These are phyloP conservation scores for Thryonomys swinderianus DNA, from an alignment of 2,113 vertebrate genomes.

Conservation along the genomic window DNA sequence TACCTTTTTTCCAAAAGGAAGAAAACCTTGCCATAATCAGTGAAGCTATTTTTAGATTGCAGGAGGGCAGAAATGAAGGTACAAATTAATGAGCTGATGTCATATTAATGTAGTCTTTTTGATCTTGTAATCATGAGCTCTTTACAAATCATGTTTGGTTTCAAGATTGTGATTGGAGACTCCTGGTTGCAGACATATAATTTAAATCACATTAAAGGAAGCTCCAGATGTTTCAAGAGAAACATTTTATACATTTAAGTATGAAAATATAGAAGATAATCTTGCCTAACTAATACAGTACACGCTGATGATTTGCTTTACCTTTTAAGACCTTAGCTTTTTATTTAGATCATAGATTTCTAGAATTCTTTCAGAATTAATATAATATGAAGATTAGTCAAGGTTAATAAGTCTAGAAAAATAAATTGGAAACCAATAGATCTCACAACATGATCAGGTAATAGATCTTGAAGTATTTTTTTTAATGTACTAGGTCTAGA, in stretches of 20 bases:
- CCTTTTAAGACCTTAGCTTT: background rate
- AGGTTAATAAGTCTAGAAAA: background rate
- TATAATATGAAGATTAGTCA: background rate
- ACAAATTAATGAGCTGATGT: constrained; percentile 78
- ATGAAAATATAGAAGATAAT: constrained; percentile 48
- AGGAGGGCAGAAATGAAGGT: constrained; percentile 74
- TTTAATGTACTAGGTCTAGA: background rate
- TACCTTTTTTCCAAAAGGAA: constrained; percentile 72
- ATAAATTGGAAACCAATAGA: background rate
- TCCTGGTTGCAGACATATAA: constrained; percentile 76
- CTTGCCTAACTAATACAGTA: constrained; percentile 14
- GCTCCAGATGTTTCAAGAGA: constrained; percentile 77
- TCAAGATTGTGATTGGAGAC: constrained; percentile 66
- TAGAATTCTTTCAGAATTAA: background rate
- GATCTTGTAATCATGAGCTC: constrained; percentile 81
- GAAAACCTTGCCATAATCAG: constrained; percentile 72
- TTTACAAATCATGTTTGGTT: constrained; percentile 81
- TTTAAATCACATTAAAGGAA: constrained; percentile 74
- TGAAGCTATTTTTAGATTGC: constrained; percentile 77
- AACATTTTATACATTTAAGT: constrained; percentile 71
- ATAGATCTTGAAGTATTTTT: background rate
- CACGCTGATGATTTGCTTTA: background rate
- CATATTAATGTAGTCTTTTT: constrained; percentile 80
- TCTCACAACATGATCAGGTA: background rate
- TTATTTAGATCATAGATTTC: background rate